Percentiles rank a stretch among this genome's conserved stretches.
Evolutionary conservation across 1,140 invertebrate species (phyloP).

Genomic region (fruit fly (Drosophila melanogaster)): DNA sequence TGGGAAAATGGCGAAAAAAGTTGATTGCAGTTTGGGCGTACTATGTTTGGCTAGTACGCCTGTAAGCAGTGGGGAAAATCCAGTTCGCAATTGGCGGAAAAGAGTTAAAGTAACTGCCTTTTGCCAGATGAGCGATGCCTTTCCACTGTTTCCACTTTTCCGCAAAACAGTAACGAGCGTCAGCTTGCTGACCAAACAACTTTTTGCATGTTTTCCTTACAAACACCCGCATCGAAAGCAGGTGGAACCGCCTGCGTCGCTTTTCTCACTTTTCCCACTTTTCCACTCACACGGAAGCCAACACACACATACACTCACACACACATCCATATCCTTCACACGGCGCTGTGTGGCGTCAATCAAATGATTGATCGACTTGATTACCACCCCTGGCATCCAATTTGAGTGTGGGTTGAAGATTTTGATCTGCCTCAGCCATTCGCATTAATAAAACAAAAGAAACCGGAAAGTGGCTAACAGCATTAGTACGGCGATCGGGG

Average conservation of each 20-base stretch:
- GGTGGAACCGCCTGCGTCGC: slow-evolving; percentile 33
- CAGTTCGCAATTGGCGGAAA: not conserved
- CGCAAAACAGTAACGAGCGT: slow-evolving; percentile 15
- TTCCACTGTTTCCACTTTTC: slow-evolving; percentile 15
- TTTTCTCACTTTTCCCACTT: slow-evolving; percentile 30
- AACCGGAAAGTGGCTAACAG: slow-evolving; percentile 45
- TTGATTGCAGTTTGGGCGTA: slow-evolving; percentile 11
- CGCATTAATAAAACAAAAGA: slow-evolving; percentile 77
- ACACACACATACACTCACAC: slow-evolving; percentile 19
- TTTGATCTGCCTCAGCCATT: slow-evolving; percentile 57
- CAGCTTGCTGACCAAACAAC: slow-evolving; percentile 51
- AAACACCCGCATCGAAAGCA: slow-evolving; percentile 36
- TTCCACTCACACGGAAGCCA: slow-evolving; percentile 5
- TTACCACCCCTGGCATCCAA: slow-evolving; percentile 39
- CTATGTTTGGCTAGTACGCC: slow-evolving; percentile 1
- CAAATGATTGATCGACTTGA: slow-evolving; percentile 77
- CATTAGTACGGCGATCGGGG: not conserved
- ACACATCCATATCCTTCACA: slow-evolving; percentile 52
- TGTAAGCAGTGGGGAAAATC: slow-evolving; percentile 1
- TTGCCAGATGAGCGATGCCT: slow-evolving; percentile 32
- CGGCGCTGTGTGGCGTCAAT: slow-evolving; percentile 63
- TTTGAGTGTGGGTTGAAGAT: slow-evolving; percentile 43
- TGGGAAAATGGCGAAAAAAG: slow-evolving; percentile 3
- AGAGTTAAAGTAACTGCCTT: slow-evolving; percentile 10
- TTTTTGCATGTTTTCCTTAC: slow-evolving; percentile 45